Evolutionary conservation across 2,113 vertebrate species (phyloP).

Genomic region (Ochotona curzoniae): DNA sequence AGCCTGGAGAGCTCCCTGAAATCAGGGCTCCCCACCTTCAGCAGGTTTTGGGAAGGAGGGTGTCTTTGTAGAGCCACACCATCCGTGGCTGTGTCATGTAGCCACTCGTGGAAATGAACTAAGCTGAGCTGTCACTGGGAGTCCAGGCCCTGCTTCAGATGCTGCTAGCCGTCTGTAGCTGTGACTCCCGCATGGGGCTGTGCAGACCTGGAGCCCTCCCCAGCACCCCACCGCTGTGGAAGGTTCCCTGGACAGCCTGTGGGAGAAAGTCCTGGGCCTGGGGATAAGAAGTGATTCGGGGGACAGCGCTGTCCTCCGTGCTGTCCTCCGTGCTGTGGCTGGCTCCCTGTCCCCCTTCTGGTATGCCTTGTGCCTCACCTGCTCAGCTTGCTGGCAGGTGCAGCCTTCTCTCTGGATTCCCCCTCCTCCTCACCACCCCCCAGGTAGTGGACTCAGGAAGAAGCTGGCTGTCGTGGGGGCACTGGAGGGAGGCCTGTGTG

Average conservation of each 20-base stretch:
- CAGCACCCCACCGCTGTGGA: neutral
- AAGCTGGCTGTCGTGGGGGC: neutral
- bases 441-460: constrained; percentile 3
- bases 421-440: neutral
- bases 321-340: no score
- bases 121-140: neutral
- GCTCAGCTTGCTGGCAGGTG: neutral
- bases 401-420: neutral
- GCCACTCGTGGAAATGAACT: neutral
- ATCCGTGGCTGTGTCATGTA: fast-evolving
- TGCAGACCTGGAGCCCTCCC: fast-evolving
- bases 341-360: neutral
- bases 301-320: neutral
- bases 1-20: neutral
- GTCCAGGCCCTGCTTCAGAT: neutral
- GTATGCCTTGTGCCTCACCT: neutral
- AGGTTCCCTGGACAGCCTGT: neutral
- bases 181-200: neutral
- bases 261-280: neutral
- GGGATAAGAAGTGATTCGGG: neutral
- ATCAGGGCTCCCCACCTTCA: neutral
- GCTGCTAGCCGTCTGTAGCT: fast-evolving
- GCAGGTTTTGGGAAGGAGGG: neutral
- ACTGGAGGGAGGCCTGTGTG: neutral
- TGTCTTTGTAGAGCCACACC: neutral